Conservation (phyloP, 2,113 vertebrate species). For the Hyaena hyaena region DNA sequence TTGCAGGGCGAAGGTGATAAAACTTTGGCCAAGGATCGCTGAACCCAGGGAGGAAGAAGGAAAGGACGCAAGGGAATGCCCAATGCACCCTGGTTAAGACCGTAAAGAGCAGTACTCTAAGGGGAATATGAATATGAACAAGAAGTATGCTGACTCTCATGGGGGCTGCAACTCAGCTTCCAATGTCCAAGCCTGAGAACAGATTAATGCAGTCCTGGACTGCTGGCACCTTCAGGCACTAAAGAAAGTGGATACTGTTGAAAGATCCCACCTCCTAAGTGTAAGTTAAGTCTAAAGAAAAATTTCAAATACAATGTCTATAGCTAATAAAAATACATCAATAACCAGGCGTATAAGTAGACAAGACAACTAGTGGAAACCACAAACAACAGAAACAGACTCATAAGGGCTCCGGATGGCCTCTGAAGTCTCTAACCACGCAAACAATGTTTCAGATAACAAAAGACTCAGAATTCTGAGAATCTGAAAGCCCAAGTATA, state of each 20-base stretch:
- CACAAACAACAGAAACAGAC: not conserved
- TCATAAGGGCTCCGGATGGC: not conserved
- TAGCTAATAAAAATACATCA: not conserved
- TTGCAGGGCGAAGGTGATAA: not conserved
- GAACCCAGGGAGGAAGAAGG: not conserved
- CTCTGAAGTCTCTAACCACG: not conserved
- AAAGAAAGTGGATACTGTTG: not conserved
- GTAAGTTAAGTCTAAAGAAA: not conserved
- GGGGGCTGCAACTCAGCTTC: not conserved
- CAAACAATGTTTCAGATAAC: not conserved
- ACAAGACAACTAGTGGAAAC: not conserved
- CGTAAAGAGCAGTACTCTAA: not conserved
- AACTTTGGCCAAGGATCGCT: not conserved
- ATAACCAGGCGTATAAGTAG: not conserved
- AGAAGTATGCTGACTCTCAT: not conserved
- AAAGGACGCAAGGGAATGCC: not conserved
- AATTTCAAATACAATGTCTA: not conserved
- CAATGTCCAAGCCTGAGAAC: not conserved
- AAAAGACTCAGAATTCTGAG: not conserved
- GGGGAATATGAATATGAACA: not conserved
- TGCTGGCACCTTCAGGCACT: not conserved
- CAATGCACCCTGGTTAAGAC: not conserved
- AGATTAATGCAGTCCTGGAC: not conserved
- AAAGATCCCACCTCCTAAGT: not conserved
- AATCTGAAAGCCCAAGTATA: not conserved